These are phyloP conservation scores for Pseudotriccus pelzelni DNA, from an alignment of 2,797 vertebrate species.

Conservation along the genomic window DNA sequence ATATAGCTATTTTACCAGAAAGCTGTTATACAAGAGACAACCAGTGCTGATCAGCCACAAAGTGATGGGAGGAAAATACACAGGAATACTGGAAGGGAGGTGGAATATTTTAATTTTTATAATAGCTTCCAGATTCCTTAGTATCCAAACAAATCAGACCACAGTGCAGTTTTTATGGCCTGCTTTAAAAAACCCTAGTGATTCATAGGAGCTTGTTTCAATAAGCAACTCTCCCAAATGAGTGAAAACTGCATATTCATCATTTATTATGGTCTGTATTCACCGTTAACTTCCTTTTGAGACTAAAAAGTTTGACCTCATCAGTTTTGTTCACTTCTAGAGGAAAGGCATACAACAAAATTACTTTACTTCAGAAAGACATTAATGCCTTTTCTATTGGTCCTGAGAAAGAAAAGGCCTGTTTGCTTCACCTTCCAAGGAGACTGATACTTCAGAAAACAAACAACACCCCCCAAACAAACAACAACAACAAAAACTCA, in stretches of 20 bases:
- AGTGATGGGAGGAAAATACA: not conserved
- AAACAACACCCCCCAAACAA: not conserved
- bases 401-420: not conserved
- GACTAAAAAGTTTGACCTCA: not conserved
- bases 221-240: not conserved
- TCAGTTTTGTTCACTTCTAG: not conserved
- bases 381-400: not conserved
- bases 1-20: not conserved
- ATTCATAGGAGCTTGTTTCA: not conserved
- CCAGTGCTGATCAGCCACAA: not conserved
- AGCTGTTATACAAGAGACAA: not conserved
- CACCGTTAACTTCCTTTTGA: conserved; percentile 12
- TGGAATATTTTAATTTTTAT: not conserved
- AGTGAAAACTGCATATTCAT: conserved; percentile 15
- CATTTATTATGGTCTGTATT: not conserved
- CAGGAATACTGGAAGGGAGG: rapidly evolving
- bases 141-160: not conserved
- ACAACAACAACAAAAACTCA: not conserved
- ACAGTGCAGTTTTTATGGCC: not conserved
- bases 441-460: not conserved
- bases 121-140: not conserved
- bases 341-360: not conserved
- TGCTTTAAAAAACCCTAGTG: not conserved
- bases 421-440: not conserved
- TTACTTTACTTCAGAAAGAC: not conserved